phyloP scores from a whole-genome alignment of 2,797 vertebrate species.

The Falco novaeseelandiae region DNA sequence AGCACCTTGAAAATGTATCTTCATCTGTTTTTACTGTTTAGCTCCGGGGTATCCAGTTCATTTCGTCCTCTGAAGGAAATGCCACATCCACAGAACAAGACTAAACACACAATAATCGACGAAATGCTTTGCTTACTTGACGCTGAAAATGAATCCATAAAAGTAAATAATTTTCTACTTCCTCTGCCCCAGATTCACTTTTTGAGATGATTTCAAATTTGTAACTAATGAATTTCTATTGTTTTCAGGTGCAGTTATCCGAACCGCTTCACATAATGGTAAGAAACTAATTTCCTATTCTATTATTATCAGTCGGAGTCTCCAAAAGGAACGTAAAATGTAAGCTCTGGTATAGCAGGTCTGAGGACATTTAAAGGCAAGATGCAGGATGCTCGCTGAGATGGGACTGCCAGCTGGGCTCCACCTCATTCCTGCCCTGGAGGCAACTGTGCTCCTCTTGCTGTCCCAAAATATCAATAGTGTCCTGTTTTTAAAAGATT shows the following conservation, averaged over 20 bases:
- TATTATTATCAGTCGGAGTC: not conserved
- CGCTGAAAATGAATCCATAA: fast-evolving
- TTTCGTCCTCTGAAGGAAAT: not conserved
- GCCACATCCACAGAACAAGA: not conserved
- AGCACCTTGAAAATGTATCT: not conserved
- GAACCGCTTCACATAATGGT: not conserved
- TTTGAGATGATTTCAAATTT: not conserved
- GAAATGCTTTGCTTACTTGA: slow-evolving; percentile 34
- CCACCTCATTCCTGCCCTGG: too few species aligned
- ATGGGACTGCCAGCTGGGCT: not conserved
- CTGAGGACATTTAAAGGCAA: not conserved
- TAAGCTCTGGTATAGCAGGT: too few species aligned
- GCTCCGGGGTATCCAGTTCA: not conserved
- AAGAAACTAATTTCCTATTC: not conserved
- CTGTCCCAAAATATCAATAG: not conserved
- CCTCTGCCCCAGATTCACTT: not conserved
- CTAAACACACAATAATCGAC: fast-evolving
- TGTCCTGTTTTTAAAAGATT: not conserved
- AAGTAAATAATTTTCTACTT: not conserved
- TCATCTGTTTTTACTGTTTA: not conserved
- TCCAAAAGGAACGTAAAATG: not conserved
- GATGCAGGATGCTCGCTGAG: not conserved
- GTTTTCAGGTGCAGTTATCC: fast-evolving
- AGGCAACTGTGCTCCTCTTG: not conserved
- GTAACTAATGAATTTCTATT: not conserved